These are phyloP conservation scores for Hyles vespertilio DNA, from an alignment of 1,140 invertebrate genomes.

Conservation along the genomic window DNA sequence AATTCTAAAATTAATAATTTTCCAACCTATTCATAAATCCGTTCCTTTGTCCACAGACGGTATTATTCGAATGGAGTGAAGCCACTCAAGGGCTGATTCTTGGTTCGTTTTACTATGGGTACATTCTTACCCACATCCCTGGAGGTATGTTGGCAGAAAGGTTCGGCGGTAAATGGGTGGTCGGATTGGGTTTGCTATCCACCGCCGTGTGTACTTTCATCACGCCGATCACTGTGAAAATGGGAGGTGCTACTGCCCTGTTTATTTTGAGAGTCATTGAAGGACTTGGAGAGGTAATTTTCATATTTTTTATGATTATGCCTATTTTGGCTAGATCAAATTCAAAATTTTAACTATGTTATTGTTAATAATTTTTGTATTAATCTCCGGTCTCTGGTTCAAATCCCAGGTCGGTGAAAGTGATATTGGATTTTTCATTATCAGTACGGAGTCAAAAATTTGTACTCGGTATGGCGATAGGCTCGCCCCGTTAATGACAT, in stretches of 20 bases:
- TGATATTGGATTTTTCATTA: no score
- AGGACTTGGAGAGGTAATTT: slow-evolving; percentile 79
- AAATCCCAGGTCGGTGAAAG: no score
- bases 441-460: no score
- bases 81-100: slow-evolving; percentile 77
- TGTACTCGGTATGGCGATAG: no score
- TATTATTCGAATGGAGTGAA: slow-evolving; percentile 78
- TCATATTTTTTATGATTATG: background rate
- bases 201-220: slow-evolving; percentile 79
- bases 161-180: slow-evolving; percentile 77
- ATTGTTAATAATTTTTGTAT: no score
- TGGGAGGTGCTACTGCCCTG: slow-evolving; percentile 76
- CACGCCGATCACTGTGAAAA: slow-evolving; percentile 70
- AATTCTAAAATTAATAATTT: no score
- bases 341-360: no score
- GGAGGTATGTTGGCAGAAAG: slow-evolving; percentile 78
- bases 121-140: slow-evolving; percentile 79
- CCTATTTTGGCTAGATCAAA: no score
- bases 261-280: slow-evolving; percentile 80
- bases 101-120: slow-evolving; percentile 79
- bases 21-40: background rate
- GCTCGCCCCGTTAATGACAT: no score
- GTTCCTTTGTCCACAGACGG: slow-evolving; percentile 24
- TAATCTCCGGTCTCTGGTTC: no score
- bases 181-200: slow-evolving; percentile 80